Conservation (phyloP, 2,113 vertebrate species). For the Pterocles orientalis region DNA sequence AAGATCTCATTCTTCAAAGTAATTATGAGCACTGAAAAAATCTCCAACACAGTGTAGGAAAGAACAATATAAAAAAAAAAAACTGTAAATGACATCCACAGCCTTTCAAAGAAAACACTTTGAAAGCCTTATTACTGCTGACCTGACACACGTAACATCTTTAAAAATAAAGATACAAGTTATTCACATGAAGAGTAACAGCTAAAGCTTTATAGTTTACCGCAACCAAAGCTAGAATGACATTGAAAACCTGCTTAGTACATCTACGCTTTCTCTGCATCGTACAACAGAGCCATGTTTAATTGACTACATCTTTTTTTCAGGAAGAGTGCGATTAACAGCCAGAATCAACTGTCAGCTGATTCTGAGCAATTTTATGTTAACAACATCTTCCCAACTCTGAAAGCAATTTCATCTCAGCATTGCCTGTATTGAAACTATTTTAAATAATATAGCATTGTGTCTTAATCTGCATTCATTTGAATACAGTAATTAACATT, state of each 20-base stretch:
- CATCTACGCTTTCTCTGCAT: neutral
- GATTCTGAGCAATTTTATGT: constrained; percentile 11
- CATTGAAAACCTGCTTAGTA: neutral
- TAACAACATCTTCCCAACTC: constrained; percentile 36
- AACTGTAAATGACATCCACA: neutral
- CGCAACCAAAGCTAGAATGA: neutral
- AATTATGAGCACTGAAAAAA: neutral
- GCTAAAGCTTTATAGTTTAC: neutral
- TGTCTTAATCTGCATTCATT: constrained; percentile 8
- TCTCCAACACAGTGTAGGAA: neutral
- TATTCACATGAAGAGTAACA: neutral
- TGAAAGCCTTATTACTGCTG: neutral
- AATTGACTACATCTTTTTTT: neutral
- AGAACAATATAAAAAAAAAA: neutral
- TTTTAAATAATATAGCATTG: neutral
- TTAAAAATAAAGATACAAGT: neutral
- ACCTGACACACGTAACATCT: neutral
- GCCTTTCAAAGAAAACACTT: neutral
- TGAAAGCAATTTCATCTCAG: constrained; percentile 1
- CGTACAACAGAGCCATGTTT: neutral
- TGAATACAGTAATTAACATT: constrained; percentile 26
- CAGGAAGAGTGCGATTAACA: neutral
- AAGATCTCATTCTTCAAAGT: neutral
- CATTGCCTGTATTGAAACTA: neutral
- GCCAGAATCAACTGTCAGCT: constrained; percentile 22